Percentiles rank a stretch among this genome's conserved stretches.
Evolutionary conservation across 1,140 invertebrate species (phyloP).

Genomic region (Pseudomyrmex dendroicus): DNA sequence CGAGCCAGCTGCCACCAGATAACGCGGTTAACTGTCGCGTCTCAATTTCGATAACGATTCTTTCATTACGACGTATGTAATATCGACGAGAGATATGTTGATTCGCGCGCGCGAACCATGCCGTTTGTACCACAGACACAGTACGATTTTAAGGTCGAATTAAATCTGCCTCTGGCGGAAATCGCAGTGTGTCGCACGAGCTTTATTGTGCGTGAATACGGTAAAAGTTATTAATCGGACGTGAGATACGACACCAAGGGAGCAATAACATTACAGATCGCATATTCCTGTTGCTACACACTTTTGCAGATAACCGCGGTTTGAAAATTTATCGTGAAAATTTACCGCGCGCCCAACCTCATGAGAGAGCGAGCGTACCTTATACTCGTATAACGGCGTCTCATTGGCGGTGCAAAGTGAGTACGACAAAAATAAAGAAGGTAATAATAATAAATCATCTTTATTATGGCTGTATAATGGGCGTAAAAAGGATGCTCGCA

Average conservation of each 20-base stretch:
- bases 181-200: background rate
- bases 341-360: constrained; percentile 27
- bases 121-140: background rate
- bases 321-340: constrained; percentile 50
- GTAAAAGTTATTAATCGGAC: constrained; percentile 43
- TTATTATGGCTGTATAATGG: constrained; percentile 58
- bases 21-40: constrained; percentile 71
- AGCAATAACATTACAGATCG: no score
- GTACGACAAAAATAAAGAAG: constrained; percentile 52
- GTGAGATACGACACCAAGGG: constrained; percentile 5
- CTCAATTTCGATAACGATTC: constrained; percentile 64
- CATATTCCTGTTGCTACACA: background rate
- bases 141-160: background rate
- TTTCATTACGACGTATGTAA: constrained; percentile 25
- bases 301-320: constrained; percentile 24
- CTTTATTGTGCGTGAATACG: background rate
- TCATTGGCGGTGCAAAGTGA: constrained; percentile 41
- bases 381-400: background rate
- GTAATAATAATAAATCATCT: constrained; percentile 66
- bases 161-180: background rate
- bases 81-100: background rate
- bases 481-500: constrained; percentile 64
- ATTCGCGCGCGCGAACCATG: constrained; percentile 5
- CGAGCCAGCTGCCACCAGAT: constrained; percentile 64
- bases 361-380: background rate